A percentile compares a stretch with the other conserved stretches of the same genome.
Evolutionary conservation across 2,888 invertebrate species (phyloP).

Genomic region (Hypsopygia costalis): DNA sequence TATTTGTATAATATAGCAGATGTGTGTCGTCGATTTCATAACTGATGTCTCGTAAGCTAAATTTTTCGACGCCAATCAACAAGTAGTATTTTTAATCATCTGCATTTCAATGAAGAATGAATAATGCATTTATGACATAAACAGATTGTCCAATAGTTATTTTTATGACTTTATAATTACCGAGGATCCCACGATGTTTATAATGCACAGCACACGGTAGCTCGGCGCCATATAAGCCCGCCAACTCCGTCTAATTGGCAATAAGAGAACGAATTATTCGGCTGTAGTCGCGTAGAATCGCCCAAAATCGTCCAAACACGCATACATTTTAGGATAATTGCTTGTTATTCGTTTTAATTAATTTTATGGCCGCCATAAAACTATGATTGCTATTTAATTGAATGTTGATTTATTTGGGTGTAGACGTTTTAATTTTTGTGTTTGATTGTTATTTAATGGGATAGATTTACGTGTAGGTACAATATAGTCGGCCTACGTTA

Average conservation of each 20-base stretch:
- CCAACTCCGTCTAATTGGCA: not conserved
- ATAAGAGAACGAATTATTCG: not conserved
- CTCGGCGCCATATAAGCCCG: not conserved
- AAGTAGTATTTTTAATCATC: not conserved
- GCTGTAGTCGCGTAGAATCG: not conserved
- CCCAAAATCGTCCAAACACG: not conserved
- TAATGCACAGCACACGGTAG: not conserved
- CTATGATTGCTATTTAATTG: slow-evolving; percentile 4
- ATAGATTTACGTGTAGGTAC: too few species aligned
- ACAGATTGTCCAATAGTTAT: too few species aligned
- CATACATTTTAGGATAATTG: not conserved
- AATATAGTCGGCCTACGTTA: too few species aligned
- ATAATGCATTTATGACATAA: too few species aligned
- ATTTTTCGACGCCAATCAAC: too few species aligned
- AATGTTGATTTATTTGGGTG: slow-evolving; percentile 6
- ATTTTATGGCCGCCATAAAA: slow-evolving; percentile 3
- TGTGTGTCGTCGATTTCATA: too few species aligned
- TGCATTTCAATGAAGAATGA: too few species aligned
- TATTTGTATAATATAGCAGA: too few species aligned
- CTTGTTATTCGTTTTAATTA: slow-evolving; percentile 4
- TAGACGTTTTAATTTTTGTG: not conserved
- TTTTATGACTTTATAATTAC: too few species aligned
- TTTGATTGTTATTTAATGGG: not conserved
- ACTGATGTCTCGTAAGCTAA: too few species aligned
- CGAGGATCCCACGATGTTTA: not conserved